phyloP scores from a whole-genome alignment of 1,140 invertebrate genomes.

The Penaeus japonicus region DNA sequence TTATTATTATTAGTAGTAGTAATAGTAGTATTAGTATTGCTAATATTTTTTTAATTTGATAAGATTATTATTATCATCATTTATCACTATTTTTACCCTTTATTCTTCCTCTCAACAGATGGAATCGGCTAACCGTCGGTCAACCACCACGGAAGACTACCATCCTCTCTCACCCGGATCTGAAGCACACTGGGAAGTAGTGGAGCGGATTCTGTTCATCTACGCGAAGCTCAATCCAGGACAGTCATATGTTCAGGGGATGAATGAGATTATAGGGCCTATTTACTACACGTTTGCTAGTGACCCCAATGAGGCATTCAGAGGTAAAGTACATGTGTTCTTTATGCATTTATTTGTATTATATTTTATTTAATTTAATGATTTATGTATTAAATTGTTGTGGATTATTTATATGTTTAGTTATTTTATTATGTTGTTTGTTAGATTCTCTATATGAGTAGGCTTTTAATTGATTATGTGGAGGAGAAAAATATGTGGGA shows the following conservation, averaged over 20 bases:
- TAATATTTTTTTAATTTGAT: too few relatives aligned
- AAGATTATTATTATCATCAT: too few relatives aligned
- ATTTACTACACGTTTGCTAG: constrained; percentile 97
- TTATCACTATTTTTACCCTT: too few relatives aligned
- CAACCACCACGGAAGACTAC: constrained; percentile 73
- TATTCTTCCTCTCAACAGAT: not conserved
- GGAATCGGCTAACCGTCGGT: constrained; percentile 22
- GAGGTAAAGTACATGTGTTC: constrained; percentile 70
- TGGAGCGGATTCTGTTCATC: constrained; percentile 94
- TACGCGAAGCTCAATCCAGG: constrained; percentile 98
- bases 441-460: too few relatives aligned
- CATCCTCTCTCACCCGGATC: constrained; percentile 80
- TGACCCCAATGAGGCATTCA: constrained; percentile 82
- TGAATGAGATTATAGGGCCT: constrained; percentile 99
- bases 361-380: not conserved
- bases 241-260: constrained; percentile 97
- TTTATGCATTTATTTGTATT: not conserved
- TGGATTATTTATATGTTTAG: not conserved
- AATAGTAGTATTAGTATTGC: not conserved
- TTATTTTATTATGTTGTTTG: too few relatives aligned
- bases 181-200: constrained; percentile 96
- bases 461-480: too few relatives aligned
- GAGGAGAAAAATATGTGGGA: too few relatives aligned
- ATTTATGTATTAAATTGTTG: not conserved
- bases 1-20: not conserved